Base-by-base conservation (phyloP, 1,140 invertebrate genomes). In the Drosophila ambigua region DNA sequence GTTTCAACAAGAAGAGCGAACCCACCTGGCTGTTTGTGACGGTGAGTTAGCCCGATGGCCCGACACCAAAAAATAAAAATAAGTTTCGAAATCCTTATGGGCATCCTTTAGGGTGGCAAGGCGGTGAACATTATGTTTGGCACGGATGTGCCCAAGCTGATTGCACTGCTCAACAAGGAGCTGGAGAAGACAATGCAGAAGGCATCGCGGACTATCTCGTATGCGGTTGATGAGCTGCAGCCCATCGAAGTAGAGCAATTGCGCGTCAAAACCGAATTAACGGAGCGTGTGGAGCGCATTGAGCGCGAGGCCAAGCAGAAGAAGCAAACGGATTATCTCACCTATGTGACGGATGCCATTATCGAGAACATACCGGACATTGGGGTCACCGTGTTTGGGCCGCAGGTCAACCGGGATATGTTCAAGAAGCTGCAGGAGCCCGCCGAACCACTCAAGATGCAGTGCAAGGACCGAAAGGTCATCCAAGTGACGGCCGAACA, bases 21-120 rank as follows among this genome's bases (percentile, higher is more conserved):
- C 97, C 98, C 1, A 96, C 95, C 16, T 98, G 97, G 96, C 94
- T 98, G 92, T 97, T 98, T 75, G 95, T 96, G 75, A 94, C 95
- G 46, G 97, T 97, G 94, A 95, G 93, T 92, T 24, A 2, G 23
- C 23, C 0, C 23, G 0, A 24, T 24, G 2, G 23, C 23, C 3
- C 23, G 0, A 24, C 23, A 24, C 0, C 23, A 24, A 4, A 24
- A 24, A 24, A 2, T 1, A 24, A 2, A 4, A 24, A 20, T 20
- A 1, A 20, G 20, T 24, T 4, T 4, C 23, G 2, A 2, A 24
- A 24, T 24, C 23, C 2, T 4, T 24, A 24, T 24, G 2, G 2
- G 23, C 4, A 24, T 4, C 1, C 23, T 4, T 0, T 3, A 24
- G 23, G 55, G 45, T 46, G 96, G 96, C 2, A 94, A 95, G 87